Evolutionary conservation across 1,140 invertebrate genomes (phyloP), one percentile per base, ranked within the genome.

Genomic region (Coenobita brevimanus): DNA sequence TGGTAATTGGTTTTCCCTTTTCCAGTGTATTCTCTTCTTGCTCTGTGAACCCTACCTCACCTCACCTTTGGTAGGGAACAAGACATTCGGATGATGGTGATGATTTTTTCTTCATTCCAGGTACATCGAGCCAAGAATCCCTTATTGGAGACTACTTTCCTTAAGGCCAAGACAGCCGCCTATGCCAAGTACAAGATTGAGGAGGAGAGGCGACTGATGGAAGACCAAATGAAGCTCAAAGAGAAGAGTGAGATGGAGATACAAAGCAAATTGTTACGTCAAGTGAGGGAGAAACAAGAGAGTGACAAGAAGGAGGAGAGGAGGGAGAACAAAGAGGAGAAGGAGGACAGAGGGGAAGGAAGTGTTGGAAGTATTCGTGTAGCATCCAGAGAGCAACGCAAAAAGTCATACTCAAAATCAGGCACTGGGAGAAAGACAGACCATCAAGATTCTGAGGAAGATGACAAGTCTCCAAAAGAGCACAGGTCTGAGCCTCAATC

Each of bases 41-140:
- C n/a, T n/a, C n/a, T n/a, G n/a, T n/a, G n/a, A n/a, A n/a, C n/a
- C n/a, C n/a, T n/a, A n/a, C n/a, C n/a, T n/a, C n/a, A n/a, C n/a
- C n/a, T n/a, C n/a, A n/a, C n/a, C 8, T 62, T 62, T 21, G 17
- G 60, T 62, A 57, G n/a, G n/a, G 13, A 15, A 15, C 54, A 13
- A 57, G 54, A n/a, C n/a, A 57, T 57, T 57, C 13, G 13, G n/a
- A 15, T 62, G n/a, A 6, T 62, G 60, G n/a, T 24, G n/a, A 62
- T 24, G 30, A 24, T 62, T 8, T 24, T 24, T 21, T 67, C 8
- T 50, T n/a, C n/a, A 57, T 62, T 64, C 8, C 60, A 81, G 78
- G 57, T 81, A 41, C 78, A 81, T 41, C 54, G 78, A 64, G 78
- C 78, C 38, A 60, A 81, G 78, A 81, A 81, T 41, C 78, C 78